Conservation (phyloP, 2,113 vertebrate species). For the Scophthalmus maximus region DNA sequence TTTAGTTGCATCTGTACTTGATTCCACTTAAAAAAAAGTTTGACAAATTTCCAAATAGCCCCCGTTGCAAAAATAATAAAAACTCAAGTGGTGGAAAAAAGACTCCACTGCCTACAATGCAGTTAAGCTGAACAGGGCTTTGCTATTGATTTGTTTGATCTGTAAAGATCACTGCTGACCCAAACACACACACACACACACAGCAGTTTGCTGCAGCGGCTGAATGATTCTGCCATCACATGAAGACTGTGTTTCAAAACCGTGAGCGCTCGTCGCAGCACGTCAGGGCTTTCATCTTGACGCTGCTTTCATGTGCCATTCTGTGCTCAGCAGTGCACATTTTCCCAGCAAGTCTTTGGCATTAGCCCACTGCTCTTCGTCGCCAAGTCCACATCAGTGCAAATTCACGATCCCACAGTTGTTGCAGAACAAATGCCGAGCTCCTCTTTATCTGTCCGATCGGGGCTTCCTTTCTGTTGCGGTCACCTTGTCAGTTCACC, state of each 20-base stretch:
- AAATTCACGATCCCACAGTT: constrained; percentile 38
- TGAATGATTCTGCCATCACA: constrained; percentile 64
- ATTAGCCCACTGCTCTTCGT: constrained; percentile 54
- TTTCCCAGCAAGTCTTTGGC: constrained; percentile 53
- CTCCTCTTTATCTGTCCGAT: constrained; percentile 26
- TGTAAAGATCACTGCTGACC: constrained; percentile 52
- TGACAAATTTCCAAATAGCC: constrained; percentile 13
- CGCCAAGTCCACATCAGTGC: constrained; percentile 36
- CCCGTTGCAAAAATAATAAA: constrained; percentile 14
- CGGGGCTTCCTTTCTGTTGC: constrained; percentile 12
- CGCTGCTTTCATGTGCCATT: constrained; percentile 61
- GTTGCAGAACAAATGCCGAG: constrained; percentile 21
- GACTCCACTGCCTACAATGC: constrained; percentile 7
- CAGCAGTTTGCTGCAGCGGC: constrained; percentile 58
- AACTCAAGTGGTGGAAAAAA: not conserved
- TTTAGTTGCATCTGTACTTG: constrained; percentile 1
- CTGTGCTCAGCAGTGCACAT: constrained; percentile 46
- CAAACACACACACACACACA: constrained; percentile 35
- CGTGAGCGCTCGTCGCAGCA: constrained; percentile 25
- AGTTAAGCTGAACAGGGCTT: constrained; percentile 25
- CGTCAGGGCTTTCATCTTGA: constrained; percentile 60
- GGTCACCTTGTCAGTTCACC: constrained; percentile 39
- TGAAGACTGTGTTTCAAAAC: constrained; percentile 34
- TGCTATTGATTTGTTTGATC: constrained; percentile 62
- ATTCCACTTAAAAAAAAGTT: constrained; percentile 19